Evolutionary conservation across 2,888 invertebrate species (phyloP).

Genomic region (Tuta absoluta): DNA sequence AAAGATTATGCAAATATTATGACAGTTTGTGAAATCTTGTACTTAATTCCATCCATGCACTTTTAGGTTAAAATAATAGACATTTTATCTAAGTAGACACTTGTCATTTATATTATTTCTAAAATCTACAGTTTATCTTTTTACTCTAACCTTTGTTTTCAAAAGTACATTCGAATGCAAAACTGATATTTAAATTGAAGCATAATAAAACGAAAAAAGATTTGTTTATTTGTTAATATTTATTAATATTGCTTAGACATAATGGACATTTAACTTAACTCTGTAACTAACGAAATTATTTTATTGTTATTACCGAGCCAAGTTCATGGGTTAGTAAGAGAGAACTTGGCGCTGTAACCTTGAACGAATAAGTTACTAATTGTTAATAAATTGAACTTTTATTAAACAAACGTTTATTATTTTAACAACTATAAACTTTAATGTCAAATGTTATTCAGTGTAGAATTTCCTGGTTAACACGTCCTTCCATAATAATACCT

Average conservation of each 20-base stretch:
- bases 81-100: conserved; percentile 6
- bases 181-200: conserved; percentile 31
- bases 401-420: conserved; percentile 52
- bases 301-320: conserved; percentile 66
- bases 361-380: conserved; percentile 74
- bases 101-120: conserved; percentile 9
- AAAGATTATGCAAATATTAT: not conserved
- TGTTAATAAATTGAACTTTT: conserved; percentile 79
- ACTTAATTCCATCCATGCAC: conserved; percentile 33
- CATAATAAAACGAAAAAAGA: conserved; percentile 45
- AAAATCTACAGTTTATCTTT: not conserved
- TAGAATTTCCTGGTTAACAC: no score
- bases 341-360: conserved; percentile 54
- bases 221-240: conserved; percentile 74
- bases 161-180: conserved; percentile 44
- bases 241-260: conserved; percentile 66
- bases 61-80: conserved; percentile 11
- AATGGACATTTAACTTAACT: conserved; percentile 55
- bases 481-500: no score
- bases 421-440: not conserved
- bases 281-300: conserved; percentile 69
- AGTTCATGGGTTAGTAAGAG: conserved; percentile 41
- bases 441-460: no score
- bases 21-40: not conserved
- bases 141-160: conserved; percentile 27